Base-by-base conservation (phyloP, 2,888 invertebrate genomes). In the Andrena bicolor region DNA sequence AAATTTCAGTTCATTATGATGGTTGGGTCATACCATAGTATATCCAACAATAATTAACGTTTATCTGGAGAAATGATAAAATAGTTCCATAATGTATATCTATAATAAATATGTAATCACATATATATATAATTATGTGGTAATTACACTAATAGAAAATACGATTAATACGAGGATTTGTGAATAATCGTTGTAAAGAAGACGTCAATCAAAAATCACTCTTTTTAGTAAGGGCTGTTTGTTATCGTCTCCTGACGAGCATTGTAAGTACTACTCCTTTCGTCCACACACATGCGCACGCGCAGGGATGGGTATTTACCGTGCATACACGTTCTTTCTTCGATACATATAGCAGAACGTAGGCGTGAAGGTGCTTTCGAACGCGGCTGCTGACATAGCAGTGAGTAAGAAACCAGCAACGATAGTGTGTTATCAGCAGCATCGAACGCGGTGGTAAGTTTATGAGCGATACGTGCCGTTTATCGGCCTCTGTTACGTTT, bases 401-500 rank as follows among this genome's bases (percentile, higher is more conserved):
- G 83, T 80, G 82, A 76, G 78, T 76, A 86, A 86, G 79, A 83
- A 71, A 79, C 77, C 76, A 80, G 84, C 80, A 77, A 78, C 86
- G 87, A 87, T 89, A 84, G 90, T 85, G 83, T 82, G 89, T 92
- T 91, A 91, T 92, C 91, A 88, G 87, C 83, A 85, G 84, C 83
- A 85, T 88, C 86, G 91, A 90, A 89, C 88, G 89, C 91, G 88
- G 86, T 84, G 64, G 81, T 65, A 88, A 90, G 84, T 92, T 93
- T 92, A 92, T 90, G 84, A 88, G 87, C 86, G 88, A 90, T 91
- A 90, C 90, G 88, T 88, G 90, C 85, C 88, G 86, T 91, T 91
- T 91, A 92, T 92, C 90, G 89, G 82, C 85, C 81, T 79, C 82
- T 83, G 88, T 85, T 82, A 82, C 89, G 83, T 91, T 92, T 90